Evolutionary conservation across 1,140 invertebrate species (phyloP).

Genomic region (Antheraea mylitta): DNA sequence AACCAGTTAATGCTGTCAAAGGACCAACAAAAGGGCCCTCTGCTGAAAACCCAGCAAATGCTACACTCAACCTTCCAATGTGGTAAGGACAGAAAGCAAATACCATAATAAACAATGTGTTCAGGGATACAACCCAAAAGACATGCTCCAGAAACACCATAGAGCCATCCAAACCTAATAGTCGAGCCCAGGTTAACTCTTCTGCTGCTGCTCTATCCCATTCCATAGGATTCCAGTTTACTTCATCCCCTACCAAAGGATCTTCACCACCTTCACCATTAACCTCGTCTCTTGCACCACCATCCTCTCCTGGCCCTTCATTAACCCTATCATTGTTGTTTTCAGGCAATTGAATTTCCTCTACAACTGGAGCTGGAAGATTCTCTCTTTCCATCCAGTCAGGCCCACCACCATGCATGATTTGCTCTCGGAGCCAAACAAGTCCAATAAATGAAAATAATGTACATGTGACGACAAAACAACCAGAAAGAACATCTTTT

Average conservation of each 20-base stretch:
- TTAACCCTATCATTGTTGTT: constrained; percentile 69
- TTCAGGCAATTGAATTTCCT: constrained; percentile 57
- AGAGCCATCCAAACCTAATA: constrained; percentile 97
- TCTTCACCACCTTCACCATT: constrained; percentile 74
- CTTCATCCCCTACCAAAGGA: constrained; percentile 87
- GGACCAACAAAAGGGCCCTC: constrained; percentile 94
- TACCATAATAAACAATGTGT: constrained; percentile 97
- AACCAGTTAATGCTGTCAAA: constrained; percentile 95
- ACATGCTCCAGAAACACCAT: constrained; percentile 98
- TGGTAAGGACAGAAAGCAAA: constrained; percentile 98
- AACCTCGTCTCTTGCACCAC: constrained; percentile 53
- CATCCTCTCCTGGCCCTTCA: constrained; percentile 56
- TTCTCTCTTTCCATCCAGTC: constrained; percentile 94
- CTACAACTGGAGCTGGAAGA: constrained; percentile 56
- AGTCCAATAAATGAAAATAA: constrained; percentile 97
- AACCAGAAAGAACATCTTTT: constrained; percentile 96
- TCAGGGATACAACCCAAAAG: constrained; percentile 99
- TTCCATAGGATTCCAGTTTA: constrained; percentile 98
- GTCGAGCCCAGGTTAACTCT: constrained; percentile 98
- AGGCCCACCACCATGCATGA: constrained; percentile 97
- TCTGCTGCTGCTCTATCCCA: constrained; percentile 98
- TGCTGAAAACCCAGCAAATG: constrained; percentile 87
- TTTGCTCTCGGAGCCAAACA: constrained; percentile 98
- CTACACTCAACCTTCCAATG: constrained; percentile 92
- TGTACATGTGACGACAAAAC: constrained; percentile 97